Percentiles rank a stretch among this genome's conserved stretches.
phyloP scores from a whole-genome alignment of 2,797 vertebrate species.

The Champsocephalus gunnari region DNA sequence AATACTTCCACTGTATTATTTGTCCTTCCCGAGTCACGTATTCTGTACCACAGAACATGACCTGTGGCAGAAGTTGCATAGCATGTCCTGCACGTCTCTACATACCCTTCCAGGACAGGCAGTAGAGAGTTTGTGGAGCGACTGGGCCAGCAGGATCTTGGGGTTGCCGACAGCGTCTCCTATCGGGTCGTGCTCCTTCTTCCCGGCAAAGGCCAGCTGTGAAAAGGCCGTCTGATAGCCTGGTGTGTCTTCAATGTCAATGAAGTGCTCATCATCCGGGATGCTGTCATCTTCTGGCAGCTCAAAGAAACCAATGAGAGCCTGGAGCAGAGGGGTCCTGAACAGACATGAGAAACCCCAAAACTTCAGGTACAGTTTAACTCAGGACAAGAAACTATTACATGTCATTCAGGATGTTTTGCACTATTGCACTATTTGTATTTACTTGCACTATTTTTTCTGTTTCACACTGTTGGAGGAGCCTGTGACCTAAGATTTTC shows the following conservation, averaged over 20 bases:
- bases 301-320: constrained; percentile 97
- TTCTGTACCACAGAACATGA: not conserved
- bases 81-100: constrained; percentile 8
- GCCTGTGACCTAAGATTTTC: too few relatives aligned
- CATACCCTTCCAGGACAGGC: constrained; percentile 96
- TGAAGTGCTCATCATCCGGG: constrained; percentile 98
- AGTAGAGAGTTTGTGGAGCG: constrained; percentile 95
- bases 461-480: too few relatives aligned
- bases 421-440: too few relatives aligned
- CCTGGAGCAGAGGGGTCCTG: constrained; percentile 95
- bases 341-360: not conserved
- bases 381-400: not conserved
- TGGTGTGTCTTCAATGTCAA: constrained; percentile 97
- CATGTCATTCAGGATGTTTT: not conserved
- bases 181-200: constrained; percentile 96
- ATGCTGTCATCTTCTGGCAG: constrained; percentile 97
- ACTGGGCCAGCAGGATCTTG: constrained; percentile 95
- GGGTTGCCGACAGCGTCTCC: constrained; percentile 95
- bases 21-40: too few relatives aligned
- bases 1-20: too few relatives aligned
- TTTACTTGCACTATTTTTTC: too few relatives aligned
- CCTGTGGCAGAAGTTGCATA: not conserved
- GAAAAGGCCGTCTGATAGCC: constrained; percentile 99
- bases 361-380: not conserved
- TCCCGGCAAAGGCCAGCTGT: constrained; percentile 97